Percentiles rank a stretch among this genome's conserved stretches.
Evolutionary conservation across 2,888 invertebrate species (phyloP).

Genomic region (Polietes domitor): DNA sequence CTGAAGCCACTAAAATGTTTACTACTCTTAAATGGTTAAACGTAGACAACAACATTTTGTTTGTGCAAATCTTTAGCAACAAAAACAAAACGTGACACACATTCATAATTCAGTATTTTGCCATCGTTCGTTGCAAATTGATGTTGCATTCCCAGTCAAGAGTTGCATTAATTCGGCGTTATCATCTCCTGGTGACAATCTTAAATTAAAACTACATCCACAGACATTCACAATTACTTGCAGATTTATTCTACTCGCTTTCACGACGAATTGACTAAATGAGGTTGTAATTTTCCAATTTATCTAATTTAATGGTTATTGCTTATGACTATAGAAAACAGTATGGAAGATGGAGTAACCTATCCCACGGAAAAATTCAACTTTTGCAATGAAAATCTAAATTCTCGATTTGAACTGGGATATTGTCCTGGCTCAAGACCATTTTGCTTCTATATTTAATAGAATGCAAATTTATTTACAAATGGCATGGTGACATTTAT

Average conservation of each 20-base stretch:
- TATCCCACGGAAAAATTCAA: too few species aligned
- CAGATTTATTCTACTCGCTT: conserved; percentile 46
- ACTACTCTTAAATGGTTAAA: conserved; percentile 52
- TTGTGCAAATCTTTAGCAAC: conserved; percentile 51
- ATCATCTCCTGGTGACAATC: neutral
- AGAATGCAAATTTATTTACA: too few species aligned
- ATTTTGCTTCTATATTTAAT: too few species aligned
- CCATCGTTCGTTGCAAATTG: conserved; percentile 17
- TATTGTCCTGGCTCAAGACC: too few species aligned
- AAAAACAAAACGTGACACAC: conserved; percentile 60
- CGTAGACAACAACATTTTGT: conserved; percentile 41
- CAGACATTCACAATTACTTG: neutral
- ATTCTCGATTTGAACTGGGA: too few species aligned
- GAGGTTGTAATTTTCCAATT: conserved; percentile 55
- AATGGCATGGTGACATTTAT: too few species aligned
- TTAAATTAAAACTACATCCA: neutral
- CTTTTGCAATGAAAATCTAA: too few species aligned
- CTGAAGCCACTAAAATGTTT: conserved; percentile 27
- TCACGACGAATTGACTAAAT: conserved; percentile 15
- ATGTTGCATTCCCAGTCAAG: neutral
- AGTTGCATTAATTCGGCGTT: neutral
- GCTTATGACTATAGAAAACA: neutral
- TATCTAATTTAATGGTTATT: conserved; percentile 42
- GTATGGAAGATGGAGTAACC: too few species aligned
- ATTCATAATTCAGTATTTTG: conserved; percentile 59